Base-by-base conservation (phyloP, 2,888 invertebrate genomes). In the Athetis lepigone region DNA sequence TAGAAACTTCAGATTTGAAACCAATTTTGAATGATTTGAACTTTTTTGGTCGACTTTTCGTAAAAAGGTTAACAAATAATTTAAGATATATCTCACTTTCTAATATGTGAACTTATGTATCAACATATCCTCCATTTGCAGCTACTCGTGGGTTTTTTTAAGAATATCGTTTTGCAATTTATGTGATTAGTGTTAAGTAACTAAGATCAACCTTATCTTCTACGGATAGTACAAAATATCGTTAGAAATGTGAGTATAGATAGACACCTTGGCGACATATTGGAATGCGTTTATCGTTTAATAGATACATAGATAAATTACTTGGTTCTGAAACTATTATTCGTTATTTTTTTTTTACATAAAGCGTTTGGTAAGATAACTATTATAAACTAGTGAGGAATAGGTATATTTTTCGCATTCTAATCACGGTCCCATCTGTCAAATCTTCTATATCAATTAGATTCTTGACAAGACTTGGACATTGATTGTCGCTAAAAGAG, bases 301-400 rank as follows among this genome's bases (percentile, higher is more conserved):
- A 23, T 25, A 45, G 11, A 33, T 33, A 62, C n/a, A n/a, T 27
- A 46, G n/a, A 66, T 54, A 46, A 40, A 2, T 27, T 33, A 36
- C 16, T n/a, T n/a, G n/a, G n/a, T n/a, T n/a, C n/a, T 36, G 16
- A 11, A 23, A 40, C 11, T 16, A 33, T 33, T 16, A 33, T 40
- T 19, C 11, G 37, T 19, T 13, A 13, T 33, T 33, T 13, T 33
- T 13, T 33, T 33, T 4, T 13, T 33, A 33, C 33, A 11, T 11
- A 33, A 13, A 13, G 33, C 33, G 6, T 11, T 11, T 50, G 25
- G 9, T 37, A n/a, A n/a, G n/a, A n/a, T n/a, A n/a, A n/a, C n/a
- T n/a, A n/a, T n/a, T n/a, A n/a, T n/a, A n/a, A n/a, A n/a, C n/a
- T n/a, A n/a, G n/a, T n/a, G n/a, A n/a, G n/a, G n/a, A n/a, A n/a